Evolutionary conservation across 1,140 invertebrate species (phyloP).

Genomic region (Globodera rostochiensis): DNA sequence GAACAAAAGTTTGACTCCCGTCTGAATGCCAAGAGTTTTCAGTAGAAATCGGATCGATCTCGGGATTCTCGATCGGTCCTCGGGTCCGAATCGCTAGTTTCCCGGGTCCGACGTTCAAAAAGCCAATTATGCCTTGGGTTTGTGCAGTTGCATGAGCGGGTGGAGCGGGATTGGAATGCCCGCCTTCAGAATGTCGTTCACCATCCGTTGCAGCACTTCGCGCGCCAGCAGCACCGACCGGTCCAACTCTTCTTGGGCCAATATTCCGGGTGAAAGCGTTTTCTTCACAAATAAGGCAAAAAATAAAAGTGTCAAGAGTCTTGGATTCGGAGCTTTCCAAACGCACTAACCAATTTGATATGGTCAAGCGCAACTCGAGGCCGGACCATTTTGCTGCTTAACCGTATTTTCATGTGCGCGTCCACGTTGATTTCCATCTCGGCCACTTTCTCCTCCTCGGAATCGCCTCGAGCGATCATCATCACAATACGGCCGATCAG

Average conservation of each 20-base stretch:
- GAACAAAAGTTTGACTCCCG: background rate
- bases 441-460: slow-evolving; percentile 49
- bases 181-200: slow-evolving; percentile 62
- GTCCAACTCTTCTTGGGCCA: slow-evolving; percentile 62
- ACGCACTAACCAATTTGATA: slow-evolving; percentile 52
- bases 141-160: slow-evolving; percentile 60
- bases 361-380: slow-evolving; percentile 59
- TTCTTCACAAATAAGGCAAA: slow-evolving; percentile 40
- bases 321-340: slow-evolving; percentile 20
- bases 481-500: slow-evolving; percentile 57
- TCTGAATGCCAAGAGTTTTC: no score
- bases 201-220: slow-evolving; percentile 64
- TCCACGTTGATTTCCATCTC: slow-evolving; percentile 56
- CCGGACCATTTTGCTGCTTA: slow-evolving; percentile 54
- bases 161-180: slow-evolving; percentile 64
- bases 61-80: background rate
- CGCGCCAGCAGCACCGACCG: slow-evolving; percentile 59
- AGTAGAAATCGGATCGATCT: background rate
- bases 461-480: slow-evolving; percentile 23
- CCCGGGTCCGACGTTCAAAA: background rate
- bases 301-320: background rate
- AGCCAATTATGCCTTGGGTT: slow-evolving; percentile 52
- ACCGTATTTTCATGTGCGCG: slow-evolving; percentile 60
- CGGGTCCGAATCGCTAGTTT: background rate
- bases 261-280: slow-evolving; percentile 55